Conservation (phyloP, 2,888 invertebrate genomes). For the Ctenicera cuprea region DNA sequence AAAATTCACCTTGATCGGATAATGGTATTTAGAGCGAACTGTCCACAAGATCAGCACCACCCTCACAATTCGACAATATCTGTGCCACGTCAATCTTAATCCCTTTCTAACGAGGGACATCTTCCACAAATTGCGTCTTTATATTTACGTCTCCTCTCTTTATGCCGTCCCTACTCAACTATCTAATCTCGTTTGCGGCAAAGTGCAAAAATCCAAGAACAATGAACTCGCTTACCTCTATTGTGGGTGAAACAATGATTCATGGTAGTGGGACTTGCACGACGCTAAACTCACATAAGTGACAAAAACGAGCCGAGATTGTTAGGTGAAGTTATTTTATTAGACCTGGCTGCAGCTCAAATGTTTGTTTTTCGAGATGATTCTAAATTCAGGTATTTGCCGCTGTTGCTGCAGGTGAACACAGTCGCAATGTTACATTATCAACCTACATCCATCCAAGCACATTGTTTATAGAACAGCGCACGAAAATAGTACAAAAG, state of each 20-base stretch:
- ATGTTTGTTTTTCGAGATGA: background rate
- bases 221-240: slow-evolving; percentile 7
- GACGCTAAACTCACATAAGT: background rate
- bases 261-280: slow-evolving; percentile 1
- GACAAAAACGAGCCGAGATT: background rate
- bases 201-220: slow-evolving; percentile 13
- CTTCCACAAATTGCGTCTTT: slow-evolving; percentile 35
- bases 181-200: slow-evolving; percentile 23
- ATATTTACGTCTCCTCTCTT: slow-evolving; percentile 39
- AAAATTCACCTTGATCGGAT: background rate
- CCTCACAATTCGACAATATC: slow-evolving; percentile 1
- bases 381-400: slow-evolving; percentile 9
- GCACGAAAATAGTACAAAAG: slow-evolving; percentile 9
- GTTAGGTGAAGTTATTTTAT: slow-evolving; percentile 5
- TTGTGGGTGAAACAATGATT: slow-evolving; percentile 20
- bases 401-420: background rate
- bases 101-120: slow-evolving; percentile 44
- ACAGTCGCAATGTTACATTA: background rate
- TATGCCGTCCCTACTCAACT: slow-evolving; percentile 37
- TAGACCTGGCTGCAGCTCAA: slow-evolving; percentile 1
- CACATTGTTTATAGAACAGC: slow-evolving; percentile 5
- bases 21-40: background rate
- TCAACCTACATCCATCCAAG: background rate
- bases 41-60: slow-evolving; percentile 3
- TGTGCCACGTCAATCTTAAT: slow-evolving; percentile 36